These are phyloP conservation scores for Dendropsophus ebraccatus DNA, from an alignment of 2,113 vertebrate species.

Conservation along the genomic window DNA sequence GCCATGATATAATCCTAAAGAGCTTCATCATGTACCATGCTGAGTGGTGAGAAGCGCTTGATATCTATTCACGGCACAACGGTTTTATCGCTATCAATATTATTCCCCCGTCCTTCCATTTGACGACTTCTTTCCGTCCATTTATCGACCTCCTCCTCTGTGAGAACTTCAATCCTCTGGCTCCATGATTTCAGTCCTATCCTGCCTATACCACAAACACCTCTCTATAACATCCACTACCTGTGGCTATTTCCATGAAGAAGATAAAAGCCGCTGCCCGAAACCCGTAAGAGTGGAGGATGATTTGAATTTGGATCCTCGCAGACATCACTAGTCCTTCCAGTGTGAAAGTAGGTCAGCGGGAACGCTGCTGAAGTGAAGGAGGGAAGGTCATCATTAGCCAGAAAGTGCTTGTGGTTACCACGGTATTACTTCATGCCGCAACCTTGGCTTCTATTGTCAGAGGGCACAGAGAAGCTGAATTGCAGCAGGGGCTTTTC, in stretches of 20 bases:
- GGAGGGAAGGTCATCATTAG: slow-evolving; percentile 31
- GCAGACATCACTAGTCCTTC: slow-evolving; percentile 4
- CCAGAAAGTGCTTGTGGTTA: slow-evolving; percentile 7
- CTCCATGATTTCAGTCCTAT: neutral
- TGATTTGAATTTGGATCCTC: slow-evolving; percentile 9
- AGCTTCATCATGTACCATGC: neutral
- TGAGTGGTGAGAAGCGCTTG: neutral
- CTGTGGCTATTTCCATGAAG: neutral
- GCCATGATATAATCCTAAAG: too few species aligned
- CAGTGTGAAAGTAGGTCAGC: slow-evolving; percentile 35
- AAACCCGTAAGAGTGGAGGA: neutral
- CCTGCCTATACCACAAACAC: too few species aligned
- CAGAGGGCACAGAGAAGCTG: slow-evolving; percentile 1
- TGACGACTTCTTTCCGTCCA: neutral
- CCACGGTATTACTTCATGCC: slow-evolving; percentile 2
- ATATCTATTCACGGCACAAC: neutral
- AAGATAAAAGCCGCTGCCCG: neutral
- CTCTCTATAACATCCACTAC: neutral
- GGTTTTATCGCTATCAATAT: neutral
- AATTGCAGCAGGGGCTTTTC: slow-evolving; percentile 14
- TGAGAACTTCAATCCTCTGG: neutral
- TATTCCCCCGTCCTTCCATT: neutral
- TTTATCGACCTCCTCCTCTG: neutral
- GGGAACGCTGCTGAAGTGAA: slow-evolving; percentile 17
- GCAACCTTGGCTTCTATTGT: slow-evolving; percentile 21